Base-by-base conservation (phyloP, 2,797 vertebrate genomes). In the Heterohyrax brucei region DNA sequence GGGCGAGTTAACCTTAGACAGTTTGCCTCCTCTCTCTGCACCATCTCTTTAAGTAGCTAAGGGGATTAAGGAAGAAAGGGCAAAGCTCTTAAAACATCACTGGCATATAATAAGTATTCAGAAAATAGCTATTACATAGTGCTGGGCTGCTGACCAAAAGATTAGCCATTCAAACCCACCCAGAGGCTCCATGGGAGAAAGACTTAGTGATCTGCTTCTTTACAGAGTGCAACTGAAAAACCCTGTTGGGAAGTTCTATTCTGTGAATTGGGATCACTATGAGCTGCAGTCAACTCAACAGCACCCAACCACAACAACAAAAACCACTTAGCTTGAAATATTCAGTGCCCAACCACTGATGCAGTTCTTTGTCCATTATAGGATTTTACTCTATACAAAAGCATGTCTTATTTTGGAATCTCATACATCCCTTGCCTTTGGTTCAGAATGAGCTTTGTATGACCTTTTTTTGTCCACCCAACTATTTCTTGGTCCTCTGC, bases 371-470 rank as follows among this genome's bases (percentile, higher is more conserved):
- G 26, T 72, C 50, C 39, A 81, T 4, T 1, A 13, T 5, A 82
- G 87, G 22, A 68, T 66, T 21, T 91, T 73, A 62, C 28, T 91
- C 39, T 44, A 44, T 73, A 66, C 50, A 90, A 81, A 82, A 22
- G 26, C 26, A 10, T 62, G 3, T 73, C 33, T 50, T 33, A 33
- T 81, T 89, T 79, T 68, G 28, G 26, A n/a, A 33, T 68, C 80
- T 70, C n/a, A 64, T 39, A 78, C 39, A 56, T 68, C 33, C 12
- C 19, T 50, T 50, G 21, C 61, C 28, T 76, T n/a, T 77, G 30
- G 7, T 50, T 88, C n/a, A 33, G 44, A 21, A 50, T 77, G 30
- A 64, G 59, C 19, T 77, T 77, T n/a, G 16, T 6, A 48, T 64
- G 73, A 33, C 73, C 13, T 48, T 88, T 75, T 75, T 64, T 59